Evolutionary conservation across 2,888 invertebrate species (phyloP).

Genomic region (Cyclophora punctaria): DNA sequence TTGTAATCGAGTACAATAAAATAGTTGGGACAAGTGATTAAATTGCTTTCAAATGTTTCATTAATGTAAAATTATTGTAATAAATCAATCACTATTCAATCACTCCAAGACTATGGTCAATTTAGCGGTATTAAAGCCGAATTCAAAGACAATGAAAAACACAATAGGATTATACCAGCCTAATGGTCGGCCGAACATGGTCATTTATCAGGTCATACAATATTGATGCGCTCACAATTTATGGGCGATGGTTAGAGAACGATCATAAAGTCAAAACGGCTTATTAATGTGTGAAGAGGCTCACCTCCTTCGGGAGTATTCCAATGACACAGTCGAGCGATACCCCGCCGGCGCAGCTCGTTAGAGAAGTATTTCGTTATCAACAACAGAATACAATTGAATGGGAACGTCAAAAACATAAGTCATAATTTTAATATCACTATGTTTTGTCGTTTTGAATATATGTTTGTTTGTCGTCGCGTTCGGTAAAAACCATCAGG

Average conservation of each 20-base stretch:
- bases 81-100: conserved; percentile 51
- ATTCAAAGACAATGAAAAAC: conserved; percentile 54
- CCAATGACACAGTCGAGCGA: conserved; percentile 63
- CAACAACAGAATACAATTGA: conserved; percentile 68
- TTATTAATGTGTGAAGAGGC: conserved; percentile 73
- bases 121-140: conserved; percentile 50
- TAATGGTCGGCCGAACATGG: conserved; percentile 70
- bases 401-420: conserved; percentile 63
- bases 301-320: conserved; percentile 51
- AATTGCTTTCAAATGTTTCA: no score
- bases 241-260: conserved; percentile 52
- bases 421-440: conserved; percentile 59
- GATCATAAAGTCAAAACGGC: conserved; percentile 65
- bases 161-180: conserved; percentile 69
- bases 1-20: no score
- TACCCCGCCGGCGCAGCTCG: conserved; percentile 43
- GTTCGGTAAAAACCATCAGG: conserved; percentile 38
- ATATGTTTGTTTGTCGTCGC: conserved; percentile 30
- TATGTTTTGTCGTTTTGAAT: conserved; percentile 23
- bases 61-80: conserved; percentile 32
- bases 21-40: background rate
- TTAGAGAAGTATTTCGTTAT: conserved; percentile 62
- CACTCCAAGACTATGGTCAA: conserved; percentile 44
- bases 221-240: conserved; percentile 71
- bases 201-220: conserved; percentile 72